Conservation (phyloP, 1,140 invertebrate genomes). For the Drosophila sulfurigaster region DNA sequence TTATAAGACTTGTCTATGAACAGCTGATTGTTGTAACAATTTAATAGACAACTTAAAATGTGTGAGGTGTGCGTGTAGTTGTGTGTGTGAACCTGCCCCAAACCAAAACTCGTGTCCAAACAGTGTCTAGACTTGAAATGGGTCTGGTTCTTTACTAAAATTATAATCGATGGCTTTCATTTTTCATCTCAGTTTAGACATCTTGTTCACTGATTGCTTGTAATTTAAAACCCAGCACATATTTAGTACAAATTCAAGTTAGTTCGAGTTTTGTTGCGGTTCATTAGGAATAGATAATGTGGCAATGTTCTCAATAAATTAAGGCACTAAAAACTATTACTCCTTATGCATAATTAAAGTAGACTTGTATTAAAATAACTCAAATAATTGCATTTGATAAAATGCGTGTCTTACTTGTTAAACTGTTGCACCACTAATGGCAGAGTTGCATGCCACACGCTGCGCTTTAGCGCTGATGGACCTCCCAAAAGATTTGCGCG, state of each 20-base stretch:
- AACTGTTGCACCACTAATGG: conserved; percentile 34
- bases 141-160: conserved; percentile 19
- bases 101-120: conserved; percentile 28
- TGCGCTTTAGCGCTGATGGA: neutral
- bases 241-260: too few species aligned
- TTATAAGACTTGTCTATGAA: conserved; percentile 29
- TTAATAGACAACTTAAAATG: neutral
- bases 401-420: neutral
- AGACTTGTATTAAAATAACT: too few species aligned
- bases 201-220: too few species aligned
- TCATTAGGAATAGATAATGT: too few species aligned
- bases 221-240: too few species aligned
- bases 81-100: neutral
- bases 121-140: conserved; percentile 27
- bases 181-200: too few species aligned
- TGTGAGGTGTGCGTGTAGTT: neutral
- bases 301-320: too few species aligned
- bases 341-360: too few species aligned
- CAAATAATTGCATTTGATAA: too few species aligned
- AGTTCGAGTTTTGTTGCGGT: too few species aligned
- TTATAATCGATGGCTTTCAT: conserved; percentile 5
- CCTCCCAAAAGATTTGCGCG: conserved; percentile 12
- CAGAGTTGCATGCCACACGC: conserved; percentile 42
- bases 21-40: conserved; percentile 44
- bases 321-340: too few species aligned